phyloP scores from a whole-genome alignment of 2,797 vertebrate species.

The Graptemys geographica region DNA sequence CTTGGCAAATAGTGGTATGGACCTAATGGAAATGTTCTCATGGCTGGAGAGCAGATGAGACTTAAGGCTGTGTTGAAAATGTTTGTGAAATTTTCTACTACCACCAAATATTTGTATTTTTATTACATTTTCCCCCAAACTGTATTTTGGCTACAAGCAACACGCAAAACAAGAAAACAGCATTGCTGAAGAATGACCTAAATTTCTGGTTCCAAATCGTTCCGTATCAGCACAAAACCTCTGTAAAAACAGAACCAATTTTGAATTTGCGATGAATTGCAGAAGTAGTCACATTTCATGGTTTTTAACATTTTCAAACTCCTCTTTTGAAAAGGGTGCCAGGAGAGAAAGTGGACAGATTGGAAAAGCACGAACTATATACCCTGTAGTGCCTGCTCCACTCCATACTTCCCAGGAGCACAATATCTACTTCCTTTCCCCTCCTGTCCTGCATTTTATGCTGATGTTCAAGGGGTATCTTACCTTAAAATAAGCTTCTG shows the following conservation, averaged over 20 bases:
- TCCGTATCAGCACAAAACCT: not conserved
- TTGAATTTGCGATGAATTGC: not conserved
- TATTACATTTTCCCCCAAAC: not conserved
- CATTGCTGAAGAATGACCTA: not conserved
- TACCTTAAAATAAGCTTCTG: not conserved
- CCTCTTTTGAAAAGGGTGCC: not conserved
- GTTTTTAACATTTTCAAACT: not conserved
- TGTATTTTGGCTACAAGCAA: not conserved
- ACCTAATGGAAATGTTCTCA: not conserved
- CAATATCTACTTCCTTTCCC: not conserved
- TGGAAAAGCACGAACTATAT: not conserved
- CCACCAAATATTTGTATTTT: not conserved
- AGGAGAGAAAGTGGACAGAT: not conserved
- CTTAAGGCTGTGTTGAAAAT: not conserved
- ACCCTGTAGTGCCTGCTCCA: not conserved
- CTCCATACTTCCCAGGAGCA: not conserved
- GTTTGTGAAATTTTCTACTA: not conserved
- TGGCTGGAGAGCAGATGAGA: not conserved
- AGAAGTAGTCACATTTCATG: not conserved
- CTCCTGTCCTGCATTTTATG: not conserved
- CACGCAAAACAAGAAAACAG: not conserved
- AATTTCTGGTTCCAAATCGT: not conserved
- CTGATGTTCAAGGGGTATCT: not conserved
- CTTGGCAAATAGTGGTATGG: not conserved
- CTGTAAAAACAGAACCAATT: not conserved